Conservation (phyloP, 1,140 invertebrate species). For the Achatina immaculata region DNA sequence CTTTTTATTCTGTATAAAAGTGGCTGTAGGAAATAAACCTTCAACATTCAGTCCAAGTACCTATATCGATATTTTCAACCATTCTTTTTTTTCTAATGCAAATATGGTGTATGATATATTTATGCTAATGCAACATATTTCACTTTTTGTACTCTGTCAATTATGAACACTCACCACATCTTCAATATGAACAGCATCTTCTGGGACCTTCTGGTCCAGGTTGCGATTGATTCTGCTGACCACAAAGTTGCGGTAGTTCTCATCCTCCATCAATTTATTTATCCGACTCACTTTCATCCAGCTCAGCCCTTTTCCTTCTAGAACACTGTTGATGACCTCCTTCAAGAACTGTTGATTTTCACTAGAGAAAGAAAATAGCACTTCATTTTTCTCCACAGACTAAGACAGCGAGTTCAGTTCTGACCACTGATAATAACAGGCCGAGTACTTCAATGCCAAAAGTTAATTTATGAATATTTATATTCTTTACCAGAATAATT, state of each 20-base stretch:
- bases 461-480: neutral
- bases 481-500: neutral
- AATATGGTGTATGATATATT: too few relatives aligned
- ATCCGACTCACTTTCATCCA: conserved; percentile 95
- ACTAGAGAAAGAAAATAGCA: conserved; percentile 58
- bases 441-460: neutral
- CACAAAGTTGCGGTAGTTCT: conserved; percentile 96
- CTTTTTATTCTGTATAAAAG: too few relatives aligned
- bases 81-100: too few relatives aligned
- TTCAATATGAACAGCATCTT: conserved; percentile 93
- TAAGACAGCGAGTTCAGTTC: neutral
- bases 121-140: too few relatives aligned
- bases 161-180: conserved; percentile 90
- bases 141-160: too few relatives aligned
- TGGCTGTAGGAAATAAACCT: too few relatives aligned
- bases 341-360: conserved; percentile 77
- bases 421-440: neutral
- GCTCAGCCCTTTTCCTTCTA: conserved; percentile 96
- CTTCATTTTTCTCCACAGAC: too few relatives aligned
- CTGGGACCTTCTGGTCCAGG: conserved; percentile 91
- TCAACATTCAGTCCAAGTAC: too few relatives aligned
- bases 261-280: conserved; percentile 98
- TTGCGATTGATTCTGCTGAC: conserved; percentile 95
- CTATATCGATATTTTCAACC: too few relatives aligned
- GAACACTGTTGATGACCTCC: conserved; percentile 89